Evolutionary conservation across 2,113 vertebrate genomes (phyloP).

Genomic region (Murina feae): DNA sequence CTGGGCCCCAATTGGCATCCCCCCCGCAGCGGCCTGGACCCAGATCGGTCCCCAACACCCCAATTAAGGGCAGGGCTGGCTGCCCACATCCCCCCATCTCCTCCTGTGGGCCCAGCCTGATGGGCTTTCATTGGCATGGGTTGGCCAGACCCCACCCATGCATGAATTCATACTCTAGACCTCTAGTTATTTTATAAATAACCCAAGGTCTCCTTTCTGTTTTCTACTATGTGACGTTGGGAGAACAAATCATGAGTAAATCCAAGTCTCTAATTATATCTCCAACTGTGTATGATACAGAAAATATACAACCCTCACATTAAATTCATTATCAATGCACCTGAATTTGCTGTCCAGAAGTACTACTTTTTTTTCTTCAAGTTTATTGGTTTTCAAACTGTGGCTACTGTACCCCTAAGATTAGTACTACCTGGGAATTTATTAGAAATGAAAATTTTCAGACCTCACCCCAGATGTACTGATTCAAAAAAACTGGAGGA

Average conservation of each 20-base stretch:
- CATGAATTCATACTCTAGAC: too few relatives aligned
- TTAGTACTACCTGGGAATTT: neutral
- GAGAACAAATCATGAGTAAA: neutral
- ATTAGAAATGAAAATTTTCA: neutral
- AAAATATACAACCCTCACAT: neutral
- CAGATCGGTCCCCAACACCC: too few relatives aligned
- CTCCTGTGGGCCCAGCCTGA: accelerated
- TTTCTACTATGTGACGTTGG: neutral
- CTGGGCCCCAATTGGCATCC: too few relatives aligned
- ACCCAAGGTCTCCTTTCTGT: neutral
- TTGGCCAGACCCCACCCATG: too few relatives aligned
- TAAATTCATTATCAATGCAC: neutral
- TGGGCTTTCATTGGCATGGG: too few relatives aligned
- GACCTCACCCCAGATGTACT: neutral
- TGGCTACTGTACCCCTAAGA: neutral
- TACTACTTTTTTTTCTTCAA: neutral
- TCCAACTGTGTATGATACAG: neutral
- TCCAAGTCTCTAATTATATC: neutral
- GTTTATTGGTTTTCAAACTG: neutral
- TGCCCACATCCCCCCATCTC: too few relatives aligned
- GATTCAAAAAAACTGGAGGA: neutral
- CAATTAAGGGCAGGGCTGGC: too few relatives aligned
- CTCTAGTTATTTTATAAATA: too few relatives aligned
- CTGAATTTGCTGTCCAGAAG: neutral
- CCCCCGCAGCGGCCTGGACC: accelerated